These are phyloP conservation scores for Microtus ochrogaster DNA, from an alignment of 2,113 vertebrate species.

Conservation along the genomic window DNA sequence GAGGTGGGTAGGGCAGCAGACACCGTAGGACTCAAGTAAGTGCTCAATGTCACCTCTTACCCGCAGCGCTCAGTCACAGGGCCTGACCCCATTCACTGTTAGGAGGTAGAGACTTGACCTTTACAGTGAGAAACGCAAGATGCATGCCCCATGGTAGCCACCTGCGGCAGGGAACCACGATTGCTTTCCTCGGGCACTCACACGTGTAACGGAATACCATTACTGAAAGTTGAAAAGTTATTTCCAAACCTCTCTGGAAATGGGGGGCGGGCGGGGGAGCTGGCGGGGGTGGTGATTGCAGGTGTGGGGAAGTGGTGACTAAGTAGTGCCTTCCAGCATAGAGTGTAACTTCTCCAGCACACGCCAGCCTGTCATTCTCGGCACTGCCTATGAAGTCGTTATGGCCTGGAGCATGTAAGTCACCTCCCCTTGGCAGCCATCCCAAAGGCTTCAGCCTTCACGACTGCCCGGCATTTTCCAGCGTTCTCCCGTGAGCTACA, in stretches of 20 bases:
- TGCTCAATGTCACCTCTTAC: neutral
- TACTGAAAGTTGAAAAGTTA: neutral
- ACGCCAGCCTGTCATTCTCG: constrained; percentile 62
- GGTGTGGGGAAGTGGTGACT: neutral
- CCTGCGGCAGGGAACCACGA: neutral
- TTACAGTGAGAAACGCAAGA: constrained; percentile 46
- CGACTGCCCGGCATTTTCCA: constrained; percentile 62
- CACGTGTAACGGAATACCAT: neutral
- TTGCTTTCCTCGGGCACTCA: neutral
- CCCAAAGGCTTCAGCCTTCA: constrained; percentile 67
- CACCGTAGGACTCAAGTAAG: neutral
- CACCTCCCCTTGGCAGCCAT: constrained; percentile 67
- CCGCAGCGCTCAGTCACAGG: neutral
- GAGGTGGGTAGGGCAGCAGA: too few species aligned
- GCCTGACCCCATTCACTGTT: neutral
- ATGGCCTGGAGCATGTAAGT: constrained; percentile 64
- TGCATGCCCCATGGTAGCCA: neutral
- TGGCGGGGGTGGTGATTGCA: neutral
- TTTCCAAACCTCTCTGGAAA: neutral
- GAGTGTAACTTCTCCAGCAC: constrained; percentile 36
- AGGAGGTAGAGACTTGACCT: constrained; percentile 42
- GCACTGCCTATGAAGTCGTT: constrained; percentile 66
- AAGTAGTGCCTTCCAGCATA: constrained; percentile 45
- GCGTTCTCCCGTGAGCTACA: constrained; percentile 57
- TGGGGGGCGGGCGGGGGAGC: neutral